Evolutionary conservation across 2,797 vertebrate species (phyloP).

Genomic region (Danio aesculapii): DNA sequence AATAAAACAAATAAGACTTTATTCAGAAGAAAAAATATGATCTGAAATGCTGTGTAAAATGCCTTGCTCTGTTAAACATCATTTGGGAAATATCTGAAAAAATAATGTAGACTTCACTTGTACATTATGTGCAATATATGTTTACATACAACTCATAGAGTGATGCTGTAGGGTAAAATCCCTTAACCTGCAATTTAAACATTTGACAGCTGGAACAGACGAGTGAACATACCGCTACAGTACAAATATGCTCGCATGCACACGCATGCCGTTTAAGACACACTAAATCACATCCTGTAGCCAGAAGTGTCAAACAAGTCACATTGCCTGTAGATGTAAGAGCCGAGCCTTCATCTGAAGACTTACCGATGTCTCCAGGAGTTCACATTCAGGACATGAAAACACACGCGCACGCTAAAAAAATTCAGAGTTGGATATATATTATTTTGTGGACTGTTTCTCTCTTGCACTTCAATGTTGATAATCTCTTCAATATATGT

Average conservation of each 20-base stretch:
- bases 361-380: background rate
- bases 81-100: too few species aligned
- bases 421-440: too few species aligned
- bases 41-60: too few species aligned
- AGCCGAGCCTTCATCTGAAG: background rate
- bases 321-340: background rate
- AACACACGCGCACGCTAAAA: background rate
- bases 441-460: background rate
- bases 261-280: constrained; percentile 24
- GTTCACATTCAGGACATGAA: background rate
- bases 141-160: background rate
- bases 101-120: background rate
- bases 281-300: background rate
- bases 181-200: background rate
- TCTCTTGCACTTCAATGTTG: too few species aligned
- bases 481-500: too few species aligned
- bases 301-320: background rate
- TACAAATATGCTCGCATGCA: constrained; percentile 30
- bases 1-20: too few species aligned
- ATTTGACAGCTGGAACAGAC: constrained; percentile 33
- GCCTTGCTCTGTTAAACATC: too few species aligned
- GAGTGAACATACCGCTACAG: background rate
- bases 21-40: too few species aligned
- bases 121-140: background rate
- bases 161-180: constrained; percentile 13